phyloP scores from a whole-genome alignment of 2,797 vertebrate species.

The Philypnodon macrostomus region DNA sequence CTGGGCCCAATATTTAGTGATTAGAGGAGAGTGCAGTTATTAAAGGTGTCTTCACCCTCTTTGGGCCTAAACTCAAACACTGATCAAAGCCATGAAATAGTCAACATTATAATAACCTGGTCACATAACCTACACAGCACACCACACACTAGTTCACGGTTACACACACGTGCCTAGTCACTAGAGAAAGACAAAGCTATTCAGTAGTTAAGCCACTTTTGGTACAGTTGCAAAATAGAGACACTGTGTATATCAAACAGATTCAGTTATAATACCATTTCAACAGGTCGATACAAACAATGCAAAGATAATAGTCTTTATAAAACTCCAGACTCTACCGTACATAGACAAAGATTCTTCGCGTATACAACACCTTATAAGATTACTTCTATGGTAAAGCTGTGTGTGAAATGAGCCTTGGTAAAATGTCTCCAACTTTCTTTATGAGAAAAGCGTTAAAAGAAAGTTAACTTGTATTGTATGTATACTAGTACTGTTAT shows the following conservation, averaged over 20 bases:
- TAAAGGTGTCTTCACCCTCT: constrained; percentile 59
- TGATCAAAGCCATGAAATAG: constrained; percentile 71
- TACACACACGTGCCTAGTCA: constrained; percentile 82
- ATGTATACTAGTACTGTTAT: constrained; percentile 16
- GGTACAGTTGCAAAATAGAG: constrained; percentile 95
- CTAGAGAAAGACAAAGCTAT: constrained; percentile 85
- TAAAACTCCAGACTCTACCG: constrained; percentile 92
- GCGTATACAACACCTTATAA: constrained; percentile 78
- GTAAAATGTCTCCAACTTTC: constrained; percentile 60
- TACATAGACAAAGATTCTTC: constrained; percentile 86
- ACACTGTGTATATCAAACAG: constrained; percentile 90
- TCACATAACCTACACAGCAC: constrained; percentile 82
- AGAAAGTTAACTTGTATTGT: neutral
- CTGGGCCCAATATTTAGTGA: constrained; percentile 34
- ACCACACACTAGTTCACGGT: constrained; percentile 79
- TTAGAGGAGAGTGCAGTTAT: constrained; percentile 58
- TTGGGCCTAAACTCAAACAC: constrained; percentile 62
- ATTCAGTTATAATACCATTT: constrained; percentile 73
- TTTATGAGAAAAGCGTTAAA: constrained; percentile 50
- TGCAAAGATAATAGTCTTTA: constrained; percentile 90
- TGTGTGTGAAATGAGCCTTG: constrained; percentile 52
- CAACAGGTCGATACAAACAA: constrained; percentile 90
- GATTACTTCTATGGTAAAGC: constrained; percentile 80
- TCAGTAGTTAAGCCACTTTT: constrained; percentile 99
- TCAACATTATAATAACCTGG: constrained; percentile 76